These are phyloP conservation scores for Engraulis encrasicolus DNA, from an alignment of 2,113 vertebrate genomes.

Conservation along the genomic window DNA sequence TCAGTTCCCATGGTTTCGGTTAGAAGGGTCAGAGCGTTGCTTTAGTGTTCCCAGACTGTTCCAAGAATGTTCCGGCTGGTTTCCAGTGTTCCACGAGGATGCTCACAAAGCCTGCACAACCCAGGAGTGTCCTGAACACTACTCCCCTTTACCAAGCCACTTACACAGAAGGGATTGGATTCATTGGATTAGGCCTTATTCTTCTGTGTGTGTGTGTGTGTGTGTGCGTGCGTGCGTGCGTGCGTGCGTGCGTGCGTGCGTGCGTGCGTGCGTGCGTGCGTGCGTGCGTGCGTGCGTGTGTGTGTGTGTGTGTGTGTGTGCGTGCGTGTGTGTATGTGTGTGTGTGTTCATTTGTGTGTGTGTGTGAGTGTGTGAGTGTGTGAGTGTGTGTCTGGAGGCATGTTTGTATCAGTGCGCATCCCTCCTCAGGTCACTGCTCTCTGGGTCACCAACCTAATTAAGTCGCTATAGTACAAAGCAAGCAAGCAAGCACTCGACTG, in stretches of 20 bases:
- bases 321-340: background rate
- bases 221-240: too few species aligned
- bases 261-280: too few species aligned
- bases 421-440: slow-evolving; percentile 60
- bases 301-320: slow-evolving; percentile 1
- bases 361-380: slow-evolving; percentile 12
- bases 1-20: background rate
- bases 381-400: background rate
- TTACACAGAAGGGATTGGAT: slow-evolving; percentile 4
- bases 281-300: background rate
- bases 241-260: too few species aligned
- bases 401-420: slow-evolving; percentile 33
- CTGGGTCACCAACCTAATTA: slow-evolving; percentile 63
- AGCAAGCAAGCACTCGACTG: background rate
- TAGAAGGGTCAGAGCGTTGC: background rate
- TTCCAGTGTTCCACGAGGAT: background rate
- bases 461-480: too few species aligned
- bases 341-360: background rate
- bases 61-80: background rate
- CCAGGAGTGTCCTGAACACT: background rate
- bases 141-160: background rate
- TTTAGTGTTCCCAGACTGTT: background rate
- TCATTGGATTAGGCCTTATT: slow-evolving; percentile 14
- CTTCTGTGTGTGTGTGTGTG: too few species aligned
- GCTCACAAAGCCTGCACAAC: background rate